phyloP scores from a whole-genome alignment of 2,888 invertebrate species.

The Pseudanteris insignis region DNA sequence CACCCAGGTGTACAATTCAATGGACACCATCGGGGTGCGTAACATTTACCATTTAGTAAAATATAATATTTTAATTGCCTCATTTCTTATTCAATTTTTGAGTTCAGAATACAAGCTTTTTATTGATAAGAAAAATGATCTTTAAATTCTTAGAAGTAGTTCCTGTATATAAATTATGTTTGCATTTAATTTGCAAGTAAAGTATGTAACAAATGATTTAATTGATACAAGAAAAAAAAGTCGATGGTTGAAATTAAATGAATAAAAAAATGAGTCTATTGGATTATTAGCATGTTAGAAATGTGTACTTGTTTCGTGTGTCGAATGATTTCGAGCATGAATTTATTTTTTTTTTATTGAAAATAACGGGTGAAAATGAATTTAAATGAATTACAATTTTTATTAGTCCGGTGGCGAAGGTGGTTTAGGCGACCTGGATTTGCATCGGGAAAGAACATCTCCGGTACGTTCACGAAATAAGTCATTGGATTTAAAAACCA shows the following conservation, averaged over 20 bases:
- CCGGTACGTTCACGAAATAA: conserved; percentile 61
- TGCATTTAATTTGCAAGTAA: no score
- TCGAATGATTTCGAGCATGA: conserved; percentile 34
- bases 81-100: no score
- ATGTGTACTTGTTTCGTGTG: conserved; percentile 22
- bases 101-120: no score
- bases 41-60: conserved; percentile 30
- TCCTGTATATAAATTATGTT: no score
- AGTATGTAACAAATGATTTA: no score
- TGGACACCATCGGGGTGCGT: conserved; percentile 56
- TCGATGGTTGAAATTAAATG: no score
- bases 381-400: conserved; percentile 56
- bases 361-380: conserved; percentile 16
- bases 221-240: no score
- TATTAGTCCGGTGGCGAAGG: conserved; percentile 65
- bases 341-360: conserved; percentile 12
- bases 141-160: no score
- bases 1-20: conserved; percentile 55
- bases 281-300: conserved; percentile 21
- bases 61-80: no score
- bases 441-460: conserved; percentile 62
- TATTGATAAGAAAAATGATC: no score
- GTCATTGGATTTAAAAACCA: no score
- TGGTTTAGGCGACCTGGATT: conserved; percentile 65
- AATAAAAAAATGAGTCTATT: conserved; percentile 9